A percentile compares a stretch with the other conserved stretches of the same genome.
Evolutionary conservation across 2,113 vertebrate species (phyloP).

Genomic region (Axis porcinus): DNA sequence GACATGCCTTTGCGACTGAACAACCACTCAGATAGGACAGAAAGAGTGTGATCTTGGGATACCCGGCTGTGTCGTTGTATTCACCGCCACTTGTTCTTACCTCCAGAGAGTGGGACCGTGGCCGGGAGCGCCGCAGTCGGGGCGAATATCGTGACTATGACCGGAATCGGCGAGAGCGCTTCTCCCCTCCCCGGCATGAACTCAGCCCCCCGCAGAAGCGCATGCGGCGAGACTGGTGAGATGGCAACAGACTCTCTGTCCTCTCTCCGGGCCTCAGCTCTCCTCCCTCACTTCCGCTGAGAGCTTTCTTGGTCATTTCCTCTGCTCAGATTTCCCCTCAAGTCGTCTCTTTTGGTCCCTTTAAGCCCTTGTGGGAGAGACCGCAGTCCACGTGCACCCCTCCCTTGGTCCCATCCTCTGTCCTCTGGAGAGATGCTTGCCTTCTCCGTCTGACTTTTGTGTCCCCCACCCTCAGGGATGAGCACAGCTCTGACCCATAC

Average conservation of each 20-base stretch:
- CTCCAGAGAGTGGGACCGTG: conserved; percentile 91
- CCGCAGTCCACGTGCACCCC: not conserved
- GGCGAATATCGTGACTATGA: conserved; percentile 94
- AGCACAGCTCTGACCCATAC: conserved; percentile 91
- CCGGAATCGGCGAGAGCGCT: conserved; percentile 89
- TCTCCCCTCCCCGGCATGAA: conserved; percentile 90
- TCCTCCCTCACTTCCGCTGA: not conserved
- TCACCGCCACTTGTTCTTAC: not conserved
- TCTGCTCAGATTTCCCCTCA: not conserved
- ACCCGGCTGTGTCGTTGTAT: not conserved
- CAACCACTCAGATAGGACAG: not conserved
- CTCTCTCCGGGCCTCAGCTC: not conserved
- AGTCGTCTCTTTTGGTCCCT: not conserved
- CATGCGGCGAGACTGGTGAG: conserved; percentile 94
- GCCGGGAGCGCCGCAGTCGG: conserved; percentile 89
- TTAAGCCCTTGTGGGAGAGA: not conserved
- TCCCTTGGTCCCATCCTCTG: not conserved
- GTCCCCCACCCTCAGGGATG: conserved; percentile 84
- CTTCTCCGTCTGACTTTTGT: conserved; percentile 49
- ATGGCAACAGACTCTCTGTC: not conserved
- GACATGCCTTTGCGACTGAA: not conserved
- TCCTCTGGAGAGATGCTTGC: conserved; percentile 12
- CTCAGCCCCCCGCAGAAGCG: conserved; percentile 94
- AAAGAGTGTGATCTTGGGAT: not conserved
- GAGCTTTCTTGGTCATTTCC: not conserved